A percentile compares a stretch with the other conserved stretches of the same genome.
Conservation (phyloP, 2,888 invertebrate species). For the Meganola albula region DNA sequence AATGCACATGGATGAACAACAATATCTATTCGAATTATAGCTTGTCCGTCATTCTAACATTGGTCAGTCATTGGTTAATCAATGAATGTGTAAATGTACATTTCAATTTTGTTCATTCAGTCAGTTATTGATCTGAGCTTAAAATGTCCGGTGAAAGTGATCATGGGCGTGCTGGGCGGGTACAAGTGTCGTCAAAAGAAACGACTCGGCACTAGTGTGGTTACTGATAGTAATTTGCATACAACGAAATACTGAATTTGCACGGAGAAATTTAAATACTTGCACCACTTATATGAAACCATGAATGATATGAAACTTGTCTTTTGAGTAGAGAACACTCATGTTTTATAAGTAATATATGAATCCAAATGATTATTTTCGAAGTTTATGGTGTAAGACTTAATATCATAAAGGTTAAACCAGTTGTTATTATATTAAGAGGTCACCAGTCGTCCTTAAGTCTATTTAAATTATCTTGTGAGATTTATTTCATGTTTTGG, state of each 20-base stretch:
- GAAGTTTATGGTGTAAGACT: no score
- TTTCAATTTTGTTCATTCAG: not conserved
- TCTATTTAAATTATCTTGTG: no score
- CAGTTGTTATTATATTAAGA: no score
- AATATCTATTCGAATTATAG: not conserved
- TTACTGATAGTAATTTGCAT: conserved; percentile 50
- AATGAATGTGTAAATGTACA: not conserved
- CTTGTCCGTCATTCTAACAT: not conserved
- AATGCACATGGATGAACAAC: not conserved
- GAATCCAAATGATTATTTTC: no score
- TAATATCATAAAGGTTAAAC: no score
- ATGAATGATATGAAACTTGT: no score
- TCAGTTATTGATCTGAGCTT: conserved; percentile 2
- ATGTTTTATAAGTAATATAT: no score
- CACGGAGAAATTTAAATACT: conserved; percentile 47
- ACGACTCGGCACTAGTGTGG: conserved; percentile 35
- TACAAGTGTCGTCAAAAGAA: conserved; percentile 43
- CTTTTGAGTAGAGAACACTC: no score
- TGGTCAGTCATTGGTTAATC: not conserved
- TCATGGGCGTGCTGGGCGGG: conserved; percentile 28
- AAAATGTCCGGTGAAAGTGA: conserved; percentile 36
- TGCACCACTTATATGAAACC: no score
- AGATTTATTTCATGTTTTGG: no score
- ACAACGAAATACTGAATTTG: conserved; percentile 45
- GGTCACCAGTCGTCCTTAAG: no score